Evolutionary conservation across 2,113 vertebrate genomes (phyloP).

Genomic region (Podilymbus podiceps): DNA sequence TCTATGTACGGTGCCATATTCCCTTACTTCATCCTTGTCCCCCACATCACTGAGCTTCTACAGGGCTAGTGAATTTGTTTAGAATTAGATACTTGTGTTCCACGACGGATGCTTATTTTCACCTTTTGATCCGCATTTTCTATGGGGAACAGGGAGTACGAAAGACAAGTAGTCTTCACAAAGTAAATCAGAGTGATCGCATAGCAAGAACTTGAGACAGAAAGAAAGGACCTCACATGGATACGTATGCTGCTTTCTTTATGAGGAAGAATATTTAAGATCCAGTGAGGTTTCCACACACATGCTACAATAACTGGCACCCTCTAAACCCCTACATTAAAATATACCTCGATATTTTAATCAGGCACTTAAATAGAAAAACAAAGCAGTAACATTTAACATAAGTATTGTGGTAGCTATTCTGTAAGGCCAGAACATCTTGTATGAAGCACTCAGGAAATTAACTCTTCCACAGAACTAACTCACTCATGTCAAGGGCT

Average conservation of each 20-base stretch:
- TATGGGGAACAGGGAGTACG: background rate
- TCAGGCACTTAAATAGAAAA: conserved; percentile 62
- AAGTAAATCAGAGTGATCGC: fast-evolving
- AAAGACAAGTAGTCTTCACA: background rate
- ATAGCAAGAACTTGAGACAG: background rate
- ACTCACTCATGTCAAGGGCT: background rate
- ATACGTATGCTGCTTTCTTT: background rate
- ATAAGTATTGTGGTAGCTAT: background rate
- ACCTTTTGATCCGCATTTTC: background rate
- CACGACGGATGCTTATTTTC: background rate
- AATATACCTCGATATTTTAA: background rate
- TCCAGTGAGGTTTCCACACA: conserved; percentile 17
- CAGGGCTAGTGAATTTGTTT: background rate
- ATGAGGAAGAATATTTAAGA: background rate
- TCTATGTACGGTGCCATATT: fast-evolving
- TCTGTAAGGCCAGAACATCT: conserved; percentile 5
- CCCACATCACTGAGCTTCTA: background rate
- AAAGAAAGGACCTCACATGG: background rate
- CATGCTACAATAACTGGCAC: conserved; percentile 29
- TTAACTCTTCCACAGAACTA: background rate
- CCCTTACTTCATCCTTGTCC: background rate
- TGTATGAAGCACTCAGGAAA: background rate
- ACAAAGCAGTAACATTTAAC: background rate
- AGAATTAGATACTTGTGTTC: background rate
- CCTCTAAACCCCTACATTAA: conserved; percentile 1